A percentile compares a stretch with the other conserved stretches of the same genome.
phyloP scores from a whole-genome alignment of 2,113 vertebrate species.

The Alces alces region DNA sequence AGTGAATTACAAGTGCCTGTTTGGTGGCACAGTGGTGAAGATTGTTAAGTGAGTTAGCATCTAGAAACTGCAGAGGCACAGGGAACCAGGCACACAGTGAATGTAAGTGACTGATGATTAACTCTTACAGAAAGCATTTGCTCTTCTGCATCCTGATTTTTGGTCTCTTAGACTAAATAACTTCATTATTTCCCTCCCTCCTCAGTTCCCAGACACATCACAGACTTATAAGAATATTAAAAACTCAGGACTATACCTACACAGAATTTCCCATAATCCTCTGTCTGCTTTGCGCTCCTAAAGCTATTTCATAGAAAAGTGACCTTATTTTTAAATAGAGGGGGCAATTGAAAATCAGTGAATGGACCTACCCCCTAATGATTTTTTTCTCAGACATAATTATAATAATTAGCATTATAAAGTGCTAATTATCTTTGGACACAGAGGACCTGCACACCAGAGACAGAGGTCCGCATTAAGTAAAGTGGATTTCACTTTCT shows the following conservation, averaged over 20 bases:
- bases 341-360: constrained; percentile 87
- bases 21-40: not conserved
- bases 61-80: not conserved
- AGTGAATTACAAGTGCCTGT: not conserved
- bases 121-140: not conserved
- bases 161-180: constrained; percentile 39
- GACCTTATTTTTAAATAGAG: constrained; percentile 88
- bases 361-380: constrained; percentile 86
- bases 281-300: constrained; percentile 72
- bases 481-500: constrained; percentile 82
- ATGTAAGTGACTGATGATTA: not conserved
- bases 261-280: constrained; percentile 70
- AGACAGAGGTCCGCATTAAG: constrained; percentile 84
- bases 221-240: constrained; percentile 48
- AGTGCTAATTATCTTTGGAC: constrained; percentile 89
- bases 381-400: constrained; percentile 89
- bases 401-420: constrained; percentile 90
- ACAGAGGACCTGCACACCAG: constrained; percentile 82
- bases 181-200: not conserved
- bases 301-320: constrained; percentile 82
- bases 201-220: constrained; percentile 47
- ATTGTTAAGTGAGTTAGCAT: not conserved
- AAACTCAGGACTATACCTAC: constrained; percentile 57
- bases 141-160: not conserved
- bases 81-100: not conserved